Evolutionary conservation across 2,888 invertebrate genomes (phyloP).

Genomic region (Chironomus riparius): DNA sequence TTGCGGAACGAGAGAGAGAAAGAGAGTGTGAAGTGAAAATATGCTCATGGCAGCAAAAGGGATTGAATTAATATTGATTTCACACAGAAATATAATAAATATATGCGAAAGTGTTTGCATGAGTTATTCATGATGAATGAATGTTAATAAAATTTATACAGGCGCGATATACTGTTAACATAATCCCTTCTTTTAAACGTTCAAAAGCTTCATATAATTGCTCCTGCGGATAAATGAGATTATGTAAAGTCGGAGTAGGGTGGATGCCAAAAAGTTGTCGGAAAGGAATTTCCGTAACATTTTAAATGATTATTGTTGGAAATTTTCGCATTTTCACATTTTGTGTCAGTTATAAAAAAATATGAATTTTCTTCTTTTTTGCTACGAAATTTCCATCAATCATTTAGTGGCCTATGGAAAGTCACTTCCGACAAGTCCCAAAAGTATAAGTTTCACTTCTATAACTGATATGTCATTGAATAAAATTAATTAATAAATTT

Average conservation of each 20-base stretch:
- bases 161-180: background rate
- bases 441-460: background rate
- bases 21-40: no score
- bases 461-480: background rate
- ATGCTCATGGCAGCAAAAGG: no score
- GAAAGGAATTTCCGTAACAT: background rate
- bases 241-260: background rate
- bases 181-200: background rate
- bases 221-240: background rate
- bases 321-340: background rate
- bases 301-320: constrained; percentile 1
- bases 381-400: constrained; percentile 10
- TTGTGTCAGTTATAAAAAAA: constrained; percentile 25
- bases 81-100: no score
- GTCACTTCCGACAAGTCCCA: background rate
- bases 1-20: no score
- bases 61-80: no score
- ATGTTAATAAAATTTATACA: background rate
- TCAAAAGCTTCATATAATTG: background rate
- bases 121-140: background rate
- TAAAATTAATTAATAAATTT: background rate
- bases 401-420: background rate
- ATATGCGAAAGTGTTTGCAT: no score
- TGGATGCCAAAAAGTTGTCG: background rate
- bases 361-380: background rate